A percentile compares a stretch with the other conserved stretches of the same genome.
phyloP scores from a whole-genome alignment of 1,140 invertebrate genomes.

The Ceratosolen fusciceps region DNA sequence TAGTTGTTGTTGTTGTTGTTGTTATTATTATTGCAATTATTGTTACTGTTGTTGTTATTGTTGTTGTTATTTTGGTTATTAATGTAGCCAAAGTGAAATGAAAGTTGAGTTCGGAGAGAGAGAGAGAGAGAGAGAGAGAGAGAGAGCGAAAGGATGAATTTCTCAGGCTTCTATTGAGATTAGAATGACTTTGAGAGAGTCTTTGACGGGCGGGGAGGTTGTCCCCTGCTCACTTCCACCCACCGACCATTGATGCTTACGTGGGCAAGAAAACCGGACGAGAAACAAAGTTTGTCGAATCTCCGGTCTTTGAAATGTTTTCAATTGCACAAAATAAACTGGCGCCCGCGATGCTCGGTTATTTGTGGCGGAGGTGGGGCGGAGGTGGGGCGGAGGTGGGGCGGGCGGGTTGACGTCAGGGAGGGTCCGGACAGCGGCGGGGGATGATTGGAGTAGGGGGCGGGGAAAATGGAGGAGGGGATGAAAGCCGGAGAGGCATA shows the following conservation, averaged over 20 bases:
- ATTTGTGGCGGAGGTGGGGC: too few species aligned
- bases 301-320: neutral
- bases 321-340: neutral
- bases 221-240: too few species aligned
- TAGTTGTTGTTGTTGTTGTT: too few species aligned
- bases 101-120: neutral
- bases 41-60: too few species aligned
- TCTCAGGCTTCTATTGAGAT: neutral
- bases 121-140: too few species aligned
- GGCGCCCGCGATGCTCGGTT: too few species aligned
- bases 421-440: neutral
- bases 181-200: neutral
- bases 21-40: too few species aligned
- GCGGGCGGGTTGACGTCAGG: neutral
- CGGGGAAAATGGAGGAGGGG: neutral
- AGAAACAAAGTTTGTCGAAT: neutral
- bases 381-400: neutral
- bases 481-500: neutral
- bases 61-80: too few species aligned
- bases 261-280: neutral
- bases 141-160: too few species aligned
- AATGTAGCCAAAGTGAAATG: neutral
- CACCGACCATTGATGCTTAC: neutral
- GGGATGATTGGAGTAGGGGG: neutral
- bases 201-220: too few species aligned